Evolutionary conservation across 2,113 vertebrate genomes (phyloP), one percentile per base, ranked within the genome.

Genomic region (Hoplias malabaricus): DNA sequence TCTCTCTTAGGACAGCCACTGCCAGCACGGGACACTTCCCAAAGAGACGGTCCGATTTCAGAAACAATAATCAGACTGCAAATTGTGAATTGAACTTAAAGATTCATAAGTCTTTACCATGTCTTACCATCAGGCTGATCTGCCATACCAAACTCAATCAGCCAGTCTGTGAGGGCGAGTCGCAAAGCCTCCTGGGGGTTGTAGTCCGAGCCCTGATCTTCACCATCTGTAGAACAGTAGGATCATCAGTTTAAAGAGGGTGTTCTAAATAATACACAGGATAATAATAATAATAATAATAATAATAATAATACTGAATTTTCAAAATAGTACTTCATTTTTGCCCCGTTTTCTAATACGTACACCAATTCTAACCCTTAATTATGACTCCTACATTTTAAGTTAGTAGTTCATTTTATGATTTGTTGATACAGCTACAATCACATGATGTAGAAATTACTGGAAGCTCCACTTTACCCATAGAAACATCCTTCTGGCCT

Each of bases 181-280:
- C 88, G 94, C 79, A 99, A 89, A 75, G 96, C 97, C 89, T 93
- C 94, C 69, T 96, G 94, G 25, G 96, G 97, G 84, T 95, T 97
- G 84, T 98, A 99, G 31, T 94, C 88, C 33, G 94, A 88, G 68
- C 96, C 95, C 86, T 94, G 91, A 78, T 96, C 95, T 89, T 98
- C 95, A 68, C 95, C 96, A 0, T 94, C 91, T 96, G 94, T 69
- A 93, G 0, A 94, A 93, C 42, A 94, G 53, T 10, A 21, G 33
- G 27, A 53, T 66, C 21, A 38, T 54, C 13, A 69, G 27, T 38
- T 21, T n/a, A 7, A 12, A 40, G 13, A 36, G 4, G 23, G 27
- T 42, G 53, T 34, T 21, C 33, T 21, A 43, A 23, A 56, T 34
- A 2, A 13, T 27, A 14, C 14, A 31, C 14, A 31, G 27, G 36